Conservation (phyloP, 2,888 invertebrate species). For the Trypoxylon attenuatum region DNA sequence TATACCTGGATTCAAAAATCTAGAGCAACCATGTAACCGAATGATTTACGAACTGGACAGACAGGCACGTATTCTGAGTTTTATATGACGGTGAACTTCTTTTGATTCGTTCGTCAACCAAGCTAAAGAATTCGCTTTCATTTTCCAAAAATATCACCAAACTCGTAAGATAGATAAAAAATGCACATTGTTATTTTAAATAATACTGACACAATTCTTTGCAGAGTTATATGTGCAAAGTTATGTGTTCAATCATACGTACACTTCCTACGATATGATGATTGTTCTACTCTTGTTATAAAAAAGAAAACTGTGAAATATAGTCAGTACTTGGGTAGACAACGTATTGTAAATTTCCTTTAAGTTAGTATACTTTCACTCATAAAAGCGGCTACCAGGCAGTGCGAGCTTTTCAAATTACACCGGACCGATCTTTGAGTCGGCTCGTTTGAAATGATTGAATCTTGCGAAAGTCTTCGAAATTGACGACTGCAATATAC, state of each 20-base stretch:
- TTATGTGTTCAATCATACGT: no score
- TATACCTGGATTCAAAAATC: slow-evolving; percentile 38
- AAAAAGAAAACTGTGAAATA: no score
- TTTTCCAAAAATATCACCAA: no score
- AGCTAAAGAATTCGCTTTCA: slow-evolving; percentile 57
- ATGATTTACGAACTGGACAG: slow-evolving; percentile 46
- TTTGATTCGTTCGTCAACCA: slow-evolving; percentile 11
- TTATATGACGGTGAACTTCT: background rate
- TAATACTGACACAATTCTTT: no score
- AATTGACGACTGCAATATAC: no score
- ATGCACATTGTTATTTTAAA: background rate
- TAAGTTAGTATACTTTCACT: slow-evolving; percentile 25
- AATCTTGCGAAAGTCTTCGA: slow-evolving; percentile 10
- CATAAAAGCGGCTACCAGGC: slow-evolving; percentile 2
- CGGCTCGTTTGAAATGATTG: slow-evolving; percentile 10
- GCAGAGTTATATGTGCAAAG: no score
- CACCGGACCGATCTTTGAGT: slow-evolving; percentile 2
- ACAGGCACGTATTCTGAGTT: slow-evolving; percentile 10
- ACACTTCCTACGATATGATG: no score
- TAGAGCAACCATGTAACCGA: slow-evolving; percentile 37
- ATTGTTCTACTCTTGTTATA: no score
- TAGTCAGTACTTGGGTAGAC: background rate
- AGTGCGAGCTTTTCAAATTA: slow-evolving; percentile 33
- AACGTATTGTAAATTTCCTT: slow-evolving; percentile 16
- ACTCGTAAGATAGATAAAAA: no score